These are phyloP conservation scores for Drosophila rellima DNA, from an alignment of 2,888 invertebrate genomes.

Conservation along the genomic window DNA sequence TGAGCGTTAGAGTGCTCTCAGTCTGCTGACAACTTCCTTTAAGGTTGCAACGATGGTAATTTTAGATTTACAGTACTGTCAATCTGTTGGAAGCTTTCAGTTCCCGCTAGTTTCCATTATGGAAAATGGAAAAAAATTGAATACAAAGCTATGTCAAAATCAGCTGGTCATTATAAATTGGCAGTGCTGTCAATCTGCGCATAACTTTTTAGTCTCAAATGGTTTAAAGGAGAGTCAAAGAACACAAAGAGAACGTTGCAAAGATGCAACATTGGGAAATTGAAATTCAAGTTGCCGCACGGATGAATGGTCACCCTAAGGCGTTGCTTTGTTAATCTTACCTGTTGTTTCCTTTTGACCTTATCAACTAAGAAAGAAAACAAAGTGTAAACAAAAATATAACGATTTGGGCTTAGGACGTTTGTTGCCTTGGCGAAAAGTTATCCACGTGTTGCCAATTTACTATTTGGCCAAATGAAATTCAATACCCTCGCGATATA, in stretches of 20 bases:
- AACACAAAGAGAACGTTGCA: background rate
- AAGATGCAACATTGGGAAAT: background rate
- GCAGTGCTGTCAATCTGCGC: slow-evolving; percentile 4
- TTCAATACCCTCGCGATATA: slow-evolving; percentile 40
- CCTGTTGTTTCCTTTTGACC: slow-evolving; percentile 4
- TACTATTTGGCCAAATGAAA: slow-evolving; percentile 53
- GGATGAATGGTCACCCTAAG: background rate
- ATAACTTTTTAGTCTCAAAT: background rate
- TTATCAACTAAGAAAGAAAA: background rate
- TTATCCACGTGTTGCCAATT: slow-evolving; percentile 52
- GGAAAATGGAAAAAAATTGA: background rate
- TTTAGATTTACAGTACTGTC: background rate
- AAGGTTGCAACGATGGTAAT: background rate
- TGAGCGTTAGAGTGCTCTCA: background rate
- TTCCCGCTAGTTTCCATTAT: background rate
- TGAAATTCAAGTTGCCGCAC: background rate
- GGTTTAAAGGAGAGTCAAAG: background rate
- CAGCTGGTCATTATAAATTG: background rate
- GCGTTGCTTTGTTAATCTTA: slow-evolving; percentile 5
- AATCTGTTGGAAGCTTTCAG: background rate
- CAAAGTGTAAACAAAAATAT: slow-evolving; percentile 14
- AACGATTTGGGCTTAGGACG: background rate
- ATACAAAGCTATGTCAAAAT: background rate
- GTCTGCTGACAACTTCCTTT: background rate
- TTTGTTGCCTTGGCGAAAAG: slow-evolving; percentile 12